Base-by-base conservation (phyloP, 2,888 invertebrate genomes). In the Tiliacea aurago region DNA sequence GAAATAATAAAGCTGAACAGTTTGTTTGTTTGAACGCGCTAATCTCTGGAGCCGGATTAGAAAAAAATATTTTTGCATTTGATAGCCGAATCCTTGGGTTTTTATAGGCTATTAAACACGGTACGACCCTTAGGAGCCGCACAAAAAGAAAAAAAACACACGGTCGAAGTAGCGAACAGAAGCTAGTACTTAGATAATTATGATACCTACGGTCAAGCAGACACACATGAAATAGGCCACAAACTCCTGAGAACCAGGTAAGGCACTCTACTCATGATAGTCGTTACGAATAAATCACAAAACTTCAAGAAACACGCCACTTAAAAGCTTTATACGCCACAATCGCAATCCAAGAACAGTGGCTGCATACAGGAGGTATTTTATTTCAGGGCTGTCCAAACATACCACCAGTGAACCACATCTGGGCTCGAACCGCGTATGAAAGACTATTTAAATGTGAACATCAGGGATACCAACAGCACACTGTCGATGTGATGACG, bases 231-330 rank as follows among this genome's bases (percentile, higher is more conserved):
- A 15, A 49, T 45, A 0, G 3, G 15, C 15, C n/a, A 23, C 41
- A 41, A 28, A 5, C 28, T 18, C n/a, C 28, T 41, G n/a, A 41
- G 49, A n/a, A 13, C 2, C 47, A 77, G 58, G 64, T 43, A 23
- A 18, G 41, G 18, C 81, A 53, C 62, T 78, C 62, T n/a, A 4
- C 51, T 81, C 47, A 53, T 1, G 47, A 37, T 4, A 18, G 58
- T 49, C 45, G 58, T 58, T 28, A 58, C 28, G 51, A 61, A 63
- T 63, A 56, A 61, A 79, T 80, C 73, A 73, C 49, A 51, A 47
- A 67, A 64, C 71, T 75, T 41, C 80, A 65, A 65, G 74, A 43
- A 83, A 83, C 55, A 64, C 28, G 62, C 76, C 84, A 74, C 73
- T 83, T 83, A 62, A 70, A 55, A 74, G 65, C 79, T 78, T 33